Evolutionary conservation across 1,140 invertebrate genomes (phyloP).

Genomic region (Euura saliciscinereae): DNA sequence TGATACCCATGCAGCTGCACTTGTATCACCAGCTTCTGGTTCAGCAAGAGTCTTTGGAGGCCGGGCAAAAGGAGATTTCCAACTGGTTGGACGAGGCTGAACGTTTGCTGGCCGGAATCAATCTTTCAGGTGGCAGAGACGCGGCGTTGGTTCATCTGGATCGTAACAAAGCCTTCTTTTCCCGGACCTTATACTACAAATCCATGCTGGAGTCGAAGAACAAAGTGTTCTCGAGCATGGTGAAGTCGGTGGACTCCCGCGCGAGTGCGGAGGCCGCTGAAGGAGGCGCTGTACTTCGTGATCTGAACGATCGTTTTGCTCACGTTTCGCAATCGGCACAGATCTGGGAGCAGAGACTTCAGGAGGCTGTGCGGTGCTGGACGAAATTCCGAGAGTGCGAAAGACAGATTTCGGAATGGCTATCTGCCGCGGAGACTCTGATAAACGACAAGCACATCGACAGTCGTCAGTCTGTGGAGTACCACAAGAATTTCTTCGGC

Average conservation of each 20-base stretch:
- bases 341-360: constrained; percentile 79
- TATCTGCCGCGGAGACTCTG: constrained; percentile 81
- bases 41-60: constrained; percentile 89
- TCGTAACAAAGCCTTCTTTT: constrained; percentile 86
- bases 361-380: constrained; percentile 83
- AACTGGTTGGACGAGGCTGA: constrained; percentile 88
- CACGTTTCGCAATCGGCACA: constrained; percentile 75
- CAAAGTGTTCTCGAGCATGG: constrained; percentile 89
- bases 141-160: constrained; percentile 76
- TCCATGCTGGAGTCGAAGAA: constrained; percentile 95
- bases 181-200: constrained; percentile 86
- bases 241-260: constrained; percentile 73
- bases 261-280: constrained; percentile 76
- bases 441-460: constrained; percentile 83
- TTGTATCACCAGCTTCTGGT: constrained; percentile 83
- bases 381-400: constrained; percentile 83
- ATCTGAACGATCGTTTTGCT: constrained; percentile 83
- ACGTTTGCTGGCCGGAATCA: constrained; percentile 67
- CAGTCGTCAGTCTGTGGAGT: constrained; percentile 79
- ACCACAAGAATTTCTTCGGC: constrained; percentile 84
- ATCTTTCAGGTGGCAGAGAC: constrained; percentile 74
- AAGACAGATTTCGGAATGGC: constrained; percentile 82
- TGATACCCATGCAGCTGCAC: constrained; percentile 80
- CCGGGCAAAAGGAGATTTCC: constrained; percentile 83
- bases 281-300: constrained; percentile 72